These are phyloP conservation scores for Anoplophora glabripennis DNA, from an alignment of 1,140 invertebrate genomes.

Conservation along the genomic window DNA sequence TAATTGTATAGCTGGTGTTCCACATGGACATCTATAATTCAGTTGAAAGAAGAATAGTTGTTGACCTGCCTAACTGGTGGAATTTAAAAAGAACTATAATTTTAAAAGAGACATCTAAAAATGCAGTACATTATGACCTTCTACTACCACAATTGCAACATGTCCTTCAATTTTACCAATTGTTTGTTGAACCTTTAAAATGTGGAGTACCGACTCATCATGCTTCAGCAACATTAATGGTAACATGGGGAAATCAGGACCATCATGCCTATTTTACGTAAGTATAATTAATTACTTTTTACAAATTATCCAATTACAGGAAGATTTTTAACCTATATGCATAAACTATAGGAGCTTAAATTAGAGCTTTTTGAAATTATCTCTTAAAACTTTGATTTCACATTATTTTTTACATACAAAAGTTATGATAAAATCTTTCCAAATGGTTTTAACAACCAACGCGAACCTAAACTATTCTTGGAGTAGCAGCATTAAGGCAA, in stretches of 20 bases:
- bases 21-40: slow-evolving; percentile 64
- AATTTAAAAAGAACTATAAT: slow-evolving; percentile 42
- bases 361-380: no score
- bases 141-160: slow-evolving; percentile 55
- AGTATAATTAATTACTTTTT: slow-evolving; percentile 29
- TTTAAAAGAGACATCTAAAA: slow-evolving; percentile 53
- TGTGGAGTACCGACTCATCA: slow-evolving; percentile 53
- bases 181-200: slow-evolving; percentile 55
- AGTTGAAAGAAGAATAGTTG: slow-evolving; percentile 54
- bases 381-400: no score
- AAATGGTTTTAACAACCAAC: no score
- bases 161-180: slow-evolving; percentile 58
- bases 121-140: slow-evolving; percentile 60
- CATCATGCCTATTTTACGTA: slow-evolving; percentile 60
- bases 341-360: no score
- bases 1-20: slow-evolving; percentile 54
- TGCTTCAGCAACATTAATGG: slow-evolving; percentile 58
- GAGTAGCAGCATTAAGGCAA: no score
- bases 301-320: no score
- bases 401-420: no score
- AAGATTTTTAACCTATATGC: no score
- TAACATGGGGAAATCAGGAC: slow-evolving; percentile 64
- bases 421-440: no score
- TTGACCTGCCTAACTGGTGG: slow-evolving; percentile 54
- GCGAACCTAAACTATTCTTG: no score